Evolutionary conservation across 2,888 invertebrate genomes (phyloP), one percentile per base, ranked within the genome.

Genomic region (Drosophila sordidula): DNA sequence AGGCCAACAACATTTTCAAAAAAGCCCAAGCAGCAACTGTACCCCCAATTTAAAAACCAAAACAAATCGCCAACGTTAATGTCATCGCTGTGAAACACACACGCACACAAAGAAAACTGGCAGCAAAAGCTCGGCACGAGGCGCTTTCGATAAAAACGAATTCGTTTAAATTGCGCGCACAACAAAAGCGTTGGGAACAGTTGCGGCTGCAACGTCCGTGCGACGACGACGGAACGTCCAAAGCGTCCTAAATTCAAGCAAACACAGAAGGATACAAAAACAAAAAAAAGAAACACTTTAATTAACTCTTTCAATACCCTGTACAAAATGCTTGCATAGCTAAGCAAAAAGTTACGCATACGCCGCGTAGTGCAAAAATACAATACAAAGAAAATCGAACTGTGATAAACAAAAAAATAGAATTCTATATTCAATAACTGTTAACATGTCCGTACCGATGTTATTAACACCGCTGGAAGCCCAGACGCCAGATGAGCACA

Each of bases 391-490:
- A 49, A 77, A 71, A 45, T 59, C 47, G 36, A 70, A 71, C 87
- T 85, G 85, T 85, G 85, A 86, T 87, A 86, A 55, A 64, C 14
- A 49, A 65, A 32, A 65, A 49, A 22, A 9, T 12, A 56, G 63
- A 68, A 57, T 80, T 75, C n/a, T 64, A 65, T 54, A 65, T 68
- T 47, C 11, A 14, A 52, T 47, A 46, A 25, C 52, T 51, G 62
- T 69, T 56, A 70, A 59, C 32, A 91, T 91, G 91, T 91, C 91
- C 38, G 89, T 89, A 39, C 89, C 91, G 50, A 86, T 89, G 81
- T 57, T 91, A 47, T 64, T 91, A 65, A 86, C 76, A 26, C 82
- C 80, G 42, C 59, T 89, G 79, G 90, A 90, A 58, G 58, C 87
- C 18, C 80, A 75, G 46, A 61, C 72, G 50, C 56, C 83, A 75